Evolutionary conservation across 1,140 invertebrate species (phyloP).

Genomic region (Akabosia matsudoensis): DNA sequence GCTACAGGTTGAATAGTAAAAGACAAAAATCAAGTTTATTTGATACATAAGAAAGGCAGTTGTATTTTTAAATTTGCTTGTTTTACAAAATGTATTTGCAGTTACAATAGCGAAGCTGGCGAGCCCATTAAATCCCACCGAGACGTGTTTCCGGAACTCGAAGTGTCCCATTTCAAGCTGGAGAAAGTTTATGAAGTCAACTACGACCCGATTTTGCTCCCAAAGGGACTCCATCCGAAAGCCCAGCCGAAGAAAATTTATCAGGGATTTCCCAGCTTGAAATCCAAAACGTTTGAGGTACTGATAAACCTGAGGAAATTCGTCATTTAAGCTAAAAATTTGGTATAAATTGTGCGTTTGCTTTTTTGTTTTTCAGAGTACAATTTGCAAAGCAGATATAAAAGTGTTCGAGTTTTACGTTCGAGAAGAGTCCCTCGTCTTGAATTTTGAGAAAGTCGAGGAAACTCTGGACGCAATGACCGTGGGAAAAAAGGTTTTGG

Average conservation of each 20-base stretch:
- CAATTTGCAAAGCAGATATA: conserved; percentile 64
- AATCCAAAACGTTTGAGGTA: conserved; percentile 56
- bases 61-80: too few relatives aligned
- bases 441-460: conserved; percentile 57
- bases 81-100: conserved; percentile 58
- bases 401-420: conserved; percentile 84
- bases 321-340: background rate
- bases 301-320: background rate
- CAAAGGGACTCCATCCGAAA: conserved; percentile 70
- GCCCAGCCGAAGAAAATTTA: conserved; percentile 69
- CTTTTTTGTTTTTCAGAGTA: conserved; percentile 57
- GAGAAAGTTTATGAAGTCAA: conserved; percentile 42
- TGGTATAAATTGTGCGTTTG: background rate
- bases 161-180: conserved; percentile 44
- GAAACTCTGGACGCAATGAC: background rate
- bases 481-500: conserved; percentile 62
- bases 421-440: conserved; percentile 75
- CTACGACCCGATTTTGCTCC: conserved; percentile 58
- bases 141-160: conserved; percentile 37
- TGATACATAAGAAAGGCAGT: too few relatives aligned
- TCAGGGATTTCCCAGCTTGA: conserved; percentile 86
- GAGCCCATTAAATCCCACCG: conserved; percentile 25
- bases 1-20: conserved; percentile 78
- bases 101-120: conserved; percentile 31
- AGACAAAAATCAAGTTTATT: background rate